Evolutionary conservation across 1,140 invertebrate species (phyloP).

Genomic region (Drosophila bifasciata): DNA sequence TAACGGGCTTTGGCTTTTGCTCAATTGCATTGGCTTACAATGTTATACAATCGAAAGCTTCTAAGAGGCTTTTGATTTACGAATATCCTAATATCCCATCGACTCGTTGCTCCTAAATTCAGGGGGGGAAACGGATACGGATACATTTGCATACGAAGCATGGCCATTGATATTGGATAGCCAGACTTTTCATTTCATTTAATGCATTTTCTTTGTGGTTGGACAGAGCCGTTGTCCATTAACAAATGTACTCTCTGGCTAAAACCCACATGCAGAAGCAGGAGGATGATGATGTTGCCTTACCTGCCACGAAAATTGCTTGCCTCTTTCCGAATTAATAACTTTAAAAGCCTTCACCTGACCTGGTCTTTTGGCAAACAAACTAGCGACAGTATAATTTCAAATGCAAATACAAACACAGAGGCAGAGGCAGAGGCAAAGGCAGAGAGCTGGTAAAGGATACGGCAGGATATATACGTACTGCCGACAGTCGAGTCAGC

Average conservation of each 20-base stretch:
- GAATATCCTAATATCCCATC: too few relatives aligned
- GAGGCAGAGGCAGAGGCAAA: too few relatives aligned
- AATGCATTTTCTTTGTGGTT: constrained; percentile 23
- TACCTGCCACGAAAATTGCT: constrained; percentile 6
- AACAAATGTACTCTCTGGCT: constrained; percentile 28
- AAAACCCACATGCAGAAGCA: background rate
- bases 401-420: constrained; percentile 38
- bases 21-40: constrained; percentile 41
- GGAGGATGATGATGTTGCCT: background rate
- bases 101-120: too few relatives aligned
- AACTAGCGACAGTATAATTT: constrained; percentile 38
- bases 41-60: constrained; percentile 29
- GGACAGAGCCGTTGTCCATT: constrained; percentile 15
- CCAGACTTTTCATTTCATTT: constrained; percentile 13
- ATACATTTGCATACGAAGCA: background rate
- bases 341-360: constrained; percentile 49
- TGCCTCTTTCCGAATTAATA: constrained; percentile 38
- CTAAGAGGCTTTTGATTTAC: constrained; percentile 31
- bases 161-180: background rate
- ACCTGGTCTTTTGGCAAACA: constrained; percentile 18
- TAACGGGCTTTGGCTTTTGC: constrained; percentile 32
- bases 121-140: too few relatives aligned
- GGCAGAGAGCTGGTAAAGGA: background rate
- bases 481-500: constrained; percentile 17
- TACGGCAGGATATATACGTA: constrained; percentile 3